Base-by-base conservation (phyloP, 2,113 vertebrate species). In the Phrynosoma blainvillii region DNA sequence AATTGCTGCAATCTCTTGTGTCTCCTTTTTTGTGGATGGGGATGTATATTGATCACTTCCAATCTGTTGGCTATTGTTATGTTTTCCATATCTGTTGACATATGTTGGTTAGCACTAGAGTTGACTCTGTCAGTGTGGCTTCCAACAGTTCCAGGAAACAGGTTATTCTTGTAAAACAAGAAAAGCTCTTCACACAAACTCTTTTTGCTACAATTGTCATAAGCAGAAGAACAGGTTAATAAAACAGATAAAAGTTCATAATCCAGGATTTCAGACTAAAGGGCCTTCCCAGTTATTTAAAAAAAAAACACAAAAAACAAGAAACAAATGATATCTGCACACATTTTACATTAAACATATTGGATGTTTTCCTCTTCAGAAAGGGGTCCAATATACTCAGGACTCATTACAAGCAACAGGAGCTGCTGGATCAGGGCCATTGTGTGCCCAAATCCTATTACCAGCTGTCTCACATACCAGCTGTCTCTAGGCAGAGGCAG, bases 381-480 rank as follows among this genome's bases (percentile, higher is more conserved):
- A 62, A 1, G 47, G n/a, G 42, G 13, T 20, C 9, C n/a, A 71
- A 47, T 68, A 9, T 59, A 32, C 23, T 54, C 47, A 80, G 11
- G 70, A 87, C 18, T 81, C 18, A 62, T 25, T 20, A 23, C 0
- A 23, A 56, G 32, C 65, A 87, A 18, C 85, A 73, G 77, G 27
- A 81, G 54, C 71, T 75, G 10, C 54, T 88, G 80, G 40, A 82
- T 88, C 86, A 54, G 66, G 56, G 59, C 79, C 80, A 76, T 2
- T 4, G 16, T 88, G 16, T 76, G 87, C 40, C 12, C 23, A 85
- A 88, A 90, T 32, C 18, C 40, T 27, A 73, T 79, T 87, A 85
- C 74, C 7, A 84, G 62, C 65, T 79, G 65, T 54, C 92, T n/a
- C 11, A 77, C 3, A 73, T 59, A 71, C 85, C 78, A 62, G 86